Conservation (phyloP, 1,140 invertebrate species). For the Nasonia vitripennis region DNA sequence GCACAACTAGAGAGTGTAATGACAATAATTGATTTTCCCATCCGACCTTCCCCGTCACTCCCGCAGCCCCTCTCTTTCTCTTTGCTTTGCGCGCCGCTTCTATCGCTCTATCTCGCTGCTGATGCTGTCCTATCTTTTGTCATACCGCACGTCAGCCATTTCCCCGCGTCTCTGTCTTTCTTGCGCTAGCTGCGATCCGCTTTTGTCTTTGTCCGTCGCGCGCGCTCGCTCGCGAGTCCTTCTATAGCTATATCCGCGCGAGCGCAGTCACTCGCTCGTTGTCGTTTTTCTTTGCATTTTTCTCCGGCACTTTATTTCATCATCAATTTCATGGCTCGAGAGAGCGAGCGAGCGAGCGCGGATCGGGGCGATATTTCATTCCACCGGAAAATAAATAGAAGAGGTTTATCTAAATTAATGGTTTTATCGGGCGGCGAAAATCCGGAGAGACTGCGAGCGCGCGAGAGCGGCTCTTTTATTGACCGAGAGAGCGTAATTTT, state of each 20-base stretch:
- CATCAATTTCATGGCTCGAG: slow-evolving; percentile 48
- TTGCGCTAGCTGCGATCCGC: background rate
- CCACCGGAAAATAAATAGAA: slow-evolving; percentile 48
- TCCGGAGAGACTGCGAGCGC: background rate
- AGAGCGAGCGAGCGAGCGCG: slow-evolving; percentile 16
- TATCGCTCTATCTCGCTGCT: slow-evolving; percentile 33
- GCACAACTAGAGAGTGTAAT: slow-evolving; percentile 67
- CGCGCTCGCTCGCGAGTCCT: background rate
- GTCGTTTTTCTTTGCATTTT: slow-evolving; percentile 49
- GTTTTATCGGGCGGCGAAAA: slow-evolving; percentile 47
- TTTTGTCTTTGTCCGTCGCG: slow-evolving; percentile 31
- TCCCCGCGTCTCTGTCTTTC: slow-evolving; percentile 18
- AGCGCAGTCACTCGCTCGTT: slow-evolving; percentile 11
- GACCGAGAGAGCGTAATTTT: slow-evolving; percentile 29
- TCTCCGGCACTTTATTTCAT: slow-evolving; percentile 49
- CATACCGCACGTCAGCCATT: slow-evolving; percentile 47
- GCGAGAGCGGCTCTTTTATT: slow-evolving; percentile 17
- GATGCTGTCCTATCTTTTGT: slow-evolving; percentile 43
- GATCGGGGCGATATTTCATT: slow-evolving; percentile 46
- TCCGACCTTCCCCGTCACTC: slow-evolving; percentile 53
- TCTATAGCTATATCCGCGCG: background rate
- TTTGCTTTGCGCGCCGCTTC: background rate
- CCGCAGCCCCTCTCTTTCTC: background rate
- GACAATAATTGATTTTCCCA: slow-evolving; percentile 73
- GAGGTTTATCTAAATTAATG: slow-evolving; percentile 52